Evolutionary conservation across 2,113 vertebrate species (phyloP).

Genomic region (Paracanthobrama guichenoti): DNA sequence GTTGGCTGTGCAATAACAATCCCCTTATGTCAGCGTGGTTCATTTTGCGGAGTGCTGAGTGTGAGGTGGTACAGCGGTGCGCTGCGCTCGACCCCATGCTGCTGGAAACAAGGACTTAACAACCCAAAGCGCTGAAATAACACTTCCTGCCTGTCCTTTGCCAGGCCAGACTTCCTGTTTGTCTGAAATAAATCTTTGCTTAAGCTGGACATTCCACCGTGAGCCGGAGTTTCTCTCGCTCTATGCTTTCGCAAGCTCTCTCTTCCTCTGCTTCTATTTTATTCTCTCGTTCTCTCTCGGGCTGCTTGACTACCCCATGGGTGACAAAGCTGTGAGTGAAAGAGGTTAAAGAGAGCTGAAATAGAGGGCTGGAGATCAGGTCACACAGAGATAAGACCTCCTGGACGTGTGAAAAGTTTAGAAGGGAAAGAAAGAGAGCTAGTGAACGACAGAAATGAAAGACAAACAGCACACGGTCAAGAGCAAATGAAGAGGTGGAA

Average conservation of each 20-base stretch:
- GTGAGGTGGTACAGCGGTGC: constrained; percentile 50
- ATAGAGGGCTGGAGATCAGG: constrained; percentile 56
- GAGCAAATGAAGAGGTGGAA: too few species aligned
- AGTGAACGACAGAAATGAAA: constrained; percentile 35
- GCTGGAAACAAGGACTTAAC: constrained; percentile 73
- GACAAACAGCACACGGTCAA: constrained; percentile 30
- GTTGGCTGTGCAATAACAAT: constrained; percentile 48
- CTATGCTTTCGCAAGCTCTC: constrained; percentile 36
- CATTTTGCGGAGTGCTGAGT: constrained; percentile 33
- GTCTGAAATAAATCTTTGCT: constrained; percentile 71
- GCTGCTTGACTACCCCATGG: background rate
- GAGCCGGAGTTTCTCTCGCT: background rate
- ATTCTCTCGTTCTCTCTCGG: background rate
- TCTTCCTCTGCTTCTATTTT: constrained; percentile 55
- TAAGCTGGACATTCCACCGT: constrained; percentile 69
- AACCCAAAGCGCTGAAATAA: constrained; percentile 70
- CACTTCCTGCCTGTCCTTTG: constrained; percentile 68
- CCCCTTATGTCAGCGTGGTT: constrained; percentile 28
- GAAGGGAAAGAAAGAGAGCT: constrained; percentile 46
- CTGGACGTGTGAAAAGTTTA: constrained; percentile 34
- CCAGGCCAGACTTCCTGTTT: constrained; percentile 74
- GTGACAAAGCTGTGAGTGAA: constrained; percentile 30
- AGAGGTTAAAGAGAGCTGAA: constrained; percentile 51
- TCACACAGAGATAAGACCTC: constrained; percentile 47
- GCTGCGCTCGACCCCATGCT: constrained; percentile 51